phyloP scores from a whole-genome alignment of 2,113 vertebrate genomes.

The Uropsilus gracilis region DNA sequence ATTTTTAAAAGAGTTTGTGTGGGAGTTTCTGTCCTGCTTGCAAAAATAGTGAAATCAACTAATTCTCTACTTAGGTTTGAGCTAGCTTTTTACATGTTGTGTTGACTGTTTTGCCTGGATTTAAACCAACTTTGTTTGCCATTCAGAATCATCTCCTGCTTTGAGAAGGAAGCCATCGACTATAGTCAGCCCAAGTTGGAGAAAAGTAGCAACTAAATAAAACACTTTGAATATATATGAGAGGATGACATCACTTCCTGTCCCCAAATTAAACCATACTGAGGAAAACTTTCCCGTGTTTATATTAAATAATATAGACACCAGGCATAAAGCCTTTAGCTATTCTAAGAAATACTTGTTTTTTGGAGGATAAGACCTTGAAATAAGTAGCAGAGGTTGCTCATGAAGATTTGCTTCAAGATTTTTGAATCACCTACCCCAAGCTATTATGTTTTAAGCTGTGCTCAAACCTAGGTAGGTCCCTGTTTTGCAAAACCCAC shows the following conservation, averaged over 20 bases:
- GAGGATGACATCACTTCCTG: slow-evolving; percentile 10
- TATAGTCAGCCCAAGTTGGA: background rate
- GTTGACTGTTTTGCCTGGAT: slow-evolving; percentile 20
- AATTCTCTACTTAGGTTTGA: slow-evolving; percentile 53
- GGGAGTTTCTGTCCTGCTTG: slow-evolving; percentile 65
- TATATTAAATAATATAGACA: background rate
- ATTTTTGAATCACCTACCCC: background rate
- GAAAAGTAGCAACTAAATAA: slow-evolving; percentile 1
- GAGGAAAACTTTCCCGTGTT: background rate
- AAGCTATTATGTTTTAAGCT: background rate
- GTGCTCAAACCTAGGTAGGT: background rate
- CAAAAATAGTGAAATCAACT: slow-evolving; percentile 64
- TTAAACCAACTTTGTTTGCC: background rate
- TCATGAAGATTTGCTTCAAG: background rate
- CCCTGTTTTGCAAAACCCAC: background rate
- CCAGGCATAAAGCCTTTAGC: background rate
- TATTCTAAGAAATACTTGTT: slow-evolving; percentile 4
- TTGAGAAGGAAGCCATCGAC: background rate
- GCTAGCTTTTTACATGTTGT: background rate
- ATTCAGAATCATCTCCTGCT: slow-evolving; percentile 16
- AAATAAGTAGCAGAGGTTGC: background rate
- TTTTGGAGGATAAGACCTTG: background rate
- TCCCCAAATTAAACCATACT: slow-evolving; percentile 21
- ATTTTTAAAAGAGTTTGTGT: slow-evolving; percentile 61
- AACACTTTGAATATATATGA: background rate